These are phyloP conservation scores for Lonchura striata DNA, from an alignment of 2,113 vertebrate species.

Conservation along the genomic window DNA sequence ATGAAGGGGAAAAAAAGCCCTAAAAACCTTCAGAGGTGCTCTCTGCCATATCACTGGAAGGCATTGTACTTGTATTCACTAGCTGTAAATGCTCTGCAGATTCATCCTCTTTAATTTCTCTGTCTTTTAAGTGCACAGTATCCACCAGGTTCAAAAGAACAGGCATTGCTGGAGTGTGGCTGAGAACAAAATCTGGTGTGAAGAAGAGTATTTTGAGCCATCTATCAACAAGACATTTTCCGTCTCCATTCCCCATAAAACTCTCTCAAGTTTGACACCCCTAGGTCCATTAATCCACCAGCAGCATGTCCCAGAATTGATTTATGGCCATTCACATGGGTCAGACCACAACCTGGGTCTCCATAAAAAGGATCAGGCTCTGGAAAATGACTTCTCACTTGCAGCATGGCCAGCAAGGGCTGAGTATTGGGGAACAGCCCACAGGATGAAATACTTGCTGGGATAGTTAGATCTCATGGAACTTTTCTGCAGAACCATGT, in stretches of 20 bases:
- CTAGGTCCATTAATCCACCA: not conserved
- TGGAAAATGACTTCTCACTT: not conserved
- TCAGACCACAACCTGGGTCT: not conserved
- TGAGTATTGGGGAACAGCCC: not conserved
- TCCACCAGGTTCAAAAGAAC: slow-evolving; percentile 19
- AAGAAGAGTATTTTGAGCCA: not conserved
- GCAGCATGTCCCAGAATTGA: not conserved
- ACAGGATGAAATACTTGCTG: not conserved
- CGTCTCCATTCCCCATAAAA: not conserved
- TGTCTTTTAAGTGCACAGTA: not conserved
- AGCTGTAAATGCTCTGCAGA: not conserved
- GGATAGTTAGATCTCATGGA: not conserved
- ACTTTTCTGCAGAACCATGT: not conserved
- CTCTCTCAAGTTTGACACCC: not conserved
- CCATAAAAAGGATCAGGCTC: not conserved
- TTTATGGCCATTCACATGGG: not conserved
- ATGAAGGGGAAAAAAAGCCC: not conserved
- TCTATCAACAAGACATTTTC: slow-evolving; percentile 3
- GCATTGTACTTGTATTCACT: not conserved
- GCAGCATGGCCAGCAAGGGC: not conserved
- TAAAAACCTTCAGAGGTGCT: not conserved
- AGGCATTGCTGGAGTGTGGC: slow-evolving; percentile 1
- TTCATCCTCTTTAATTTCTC: slow-evolving; percentile 42
- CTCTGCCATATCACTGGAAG: not conserved
- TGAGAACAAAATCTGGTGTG: not conserved